These are phyloP conservation scores for Rhynchophorus ferrugineus DNA, from an alignment of 1,140 invertebrate species.

Conservation along the genomic window DNA sequence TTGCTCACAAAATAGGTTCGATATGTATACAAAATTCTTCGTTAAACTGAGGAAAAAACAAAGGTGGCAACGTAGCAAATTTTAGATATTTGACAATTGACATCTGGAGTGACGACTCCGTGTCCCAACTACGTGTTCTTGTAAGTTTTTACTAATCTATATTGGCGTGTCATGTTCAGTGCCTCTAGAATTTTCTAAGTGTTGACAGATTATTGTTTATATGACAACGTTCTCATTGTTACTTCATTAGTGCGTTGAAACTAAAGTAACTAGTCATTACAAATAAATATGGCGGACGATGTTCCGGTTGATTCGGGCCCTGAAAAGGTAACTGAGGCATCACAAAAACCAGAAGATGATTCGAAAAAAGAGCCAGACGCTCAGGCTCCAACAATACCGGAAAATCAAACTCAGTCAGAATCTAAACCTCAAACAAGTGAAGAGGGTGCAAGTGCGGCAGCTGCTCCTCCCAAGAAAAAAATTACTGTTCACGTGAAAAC, in stretches of 20 bases:
- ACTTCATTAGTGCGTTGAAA: not conserved
- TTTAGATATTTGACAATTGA: constrained; percentile 2
- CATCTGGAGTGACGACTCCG: not conserved
- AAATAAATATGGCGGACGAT: constrained; percentile 36
- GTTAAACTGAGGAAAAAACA: no score
- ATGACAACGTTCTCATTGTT: not conserved
- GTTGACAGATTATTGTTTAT: not conserved
- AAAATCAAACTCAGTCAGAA: not conserved
- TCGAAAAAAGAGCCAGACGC: constrained; percentile 24
- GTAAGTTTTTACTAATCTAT: constrained; percentile 1
- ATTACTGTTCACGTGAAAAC: constrained; percentile 93
- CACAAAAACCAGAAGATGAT: constrained; percentile 31
- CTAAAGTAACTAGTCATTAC: constrained; percentile 33
- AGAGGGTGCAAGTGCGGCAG: constrained; percentile 13
- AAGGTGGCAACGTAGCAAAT: constrained; percentile 1
- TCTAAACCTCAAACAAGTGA: constrained; percentile 30
- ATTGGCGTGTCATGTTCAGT: not conserved
- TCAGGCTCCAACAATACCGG: constrained; percentile 27
- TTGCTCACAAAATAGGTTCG: no score
- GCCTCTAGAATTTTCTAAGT: not conserved
- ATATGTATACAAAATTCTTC: no score
- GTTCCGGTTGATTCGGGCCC: constrained; percentile 27
- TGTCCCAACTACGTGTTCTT: constrained; percentile 3
- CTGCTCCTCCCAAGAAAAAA: constrained; percentile 40
- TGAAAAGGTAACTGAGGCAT: constrained; percentile 12